Conservation (phyloP, 2,888 invertebrate species). For the Oegoconia quadripuncta region DNA sequence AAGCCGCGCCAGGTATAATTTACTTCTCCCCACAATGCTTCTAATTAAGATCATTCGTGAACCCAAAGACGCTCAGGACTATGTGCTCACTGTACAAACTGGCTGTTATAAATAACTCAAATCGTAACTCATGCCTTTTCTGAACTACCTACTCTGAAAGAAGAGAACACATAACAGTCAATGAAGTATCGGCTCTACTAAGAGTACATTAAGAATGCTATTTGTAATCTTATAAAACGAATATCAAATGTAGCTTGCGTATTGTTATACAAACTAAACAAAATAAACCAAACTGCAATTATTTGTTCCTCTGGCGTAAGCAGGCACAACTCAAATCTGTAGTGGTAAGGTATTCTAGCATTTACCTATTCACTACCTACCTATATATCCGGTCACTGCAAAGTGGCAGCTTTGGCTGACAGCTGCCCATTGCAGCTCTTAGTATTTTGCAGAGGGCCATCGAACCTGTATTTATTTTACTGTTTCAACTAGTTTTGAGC, state of each 20-base stretch:
- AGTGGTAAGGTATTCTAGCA: conserved; percentile 19
- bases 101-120: conserved; percentile 73
- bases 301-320: conserved; percentile 55
- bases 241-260: conserved; percentile 47
- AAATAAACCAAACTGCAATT: conserved; percentile 47
- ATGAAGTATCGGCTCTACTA: conserved; percentile 35
- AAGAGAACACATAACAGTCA: conserved; percentile 26
- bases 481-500: conserved; percentile 30
- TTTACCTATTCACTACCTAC: conserved; percentile 25
- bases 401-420: conserved; percentile 19
- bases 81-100: conserved; percentile 63
- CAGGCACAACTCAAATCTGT: conserved; percentile 35
- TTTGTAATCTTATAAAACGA: conserved; percentile 27
- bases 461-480: conserved; percentile 30
- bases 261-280: conserved; percentile 62
- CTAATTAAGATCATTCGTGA: conserved; percentile 77
- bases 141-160: conserved; percentile 42
- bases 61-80: conserved; percentile 59
- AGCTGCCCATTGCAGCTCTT: conserved; percentile 13
- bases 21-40: conserved; percentile 69
- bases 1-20: conserved; percentile 57
- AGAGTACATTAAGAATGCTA: conserved; percentile 37
- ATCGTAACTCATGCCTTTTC: conserved; percentile 66
- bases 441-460: conserved; percentile 12
- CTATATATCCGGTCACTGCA: conserved; percentile 19